A percentile compares a stretch with the other conserved stretches of the same genome.
Conservation (phyloP, 53 echinoderm and acorn worm species). For the Apostichopus leukothele region DNA sequence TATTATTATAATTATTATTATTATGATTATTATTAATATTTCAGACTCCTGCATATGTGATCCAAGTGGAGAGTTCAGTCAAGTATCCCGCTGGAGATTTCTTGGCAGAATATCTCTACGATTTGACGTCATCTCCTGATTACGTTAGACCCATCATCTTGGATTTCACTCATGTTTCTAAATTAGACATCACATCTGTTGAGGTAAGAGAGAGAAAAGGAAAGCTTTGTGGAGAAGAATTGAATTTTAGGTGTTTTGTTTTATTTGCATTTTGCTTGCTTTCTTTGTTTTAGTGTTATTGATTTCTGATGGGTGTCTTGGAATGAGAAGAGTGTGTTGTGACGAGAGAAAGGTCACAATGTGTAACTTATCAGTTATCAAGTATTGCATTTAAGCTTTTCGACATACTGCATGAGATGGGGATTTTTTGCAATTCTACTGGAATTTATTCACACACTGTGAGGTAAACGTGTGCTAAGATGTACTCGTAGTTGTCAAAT, state of each 20-base stretch:
- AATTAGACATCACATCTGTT: slow-evolving; percentile 60
- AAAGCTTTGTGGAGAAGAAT: background rate
- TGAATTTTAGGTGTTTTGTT: no score
- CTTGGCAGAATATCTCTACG: slow-evolving; percentile 55
- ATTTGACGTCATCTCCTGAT: slow-evolving; percentile 42
- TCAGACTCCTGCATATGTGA: slow-evolving; percentile 55
- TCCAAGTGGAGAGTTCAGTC: slow-evolving; percentile 61
- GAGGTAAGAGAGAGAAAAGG: slow-evolving; percentile 53
- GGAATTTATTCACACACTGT: no score
- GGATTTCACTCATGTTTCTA: slow-evolving; percentile 65
- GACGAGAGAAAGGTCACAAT: no score
- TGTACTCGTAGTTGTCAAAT: no score
- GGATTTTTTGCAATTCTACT: no score
- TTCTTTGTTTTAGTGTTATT: background rate
- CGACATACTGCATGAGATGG: no score
- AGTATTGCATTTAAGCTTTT: no score
- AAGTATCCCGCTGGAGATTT: slow-evolving; percentile 68
- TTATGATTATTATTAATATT: background rate
- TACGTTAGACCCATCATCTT: slow-evolving; percentile 57
- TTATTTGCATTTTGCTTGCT: background rate
- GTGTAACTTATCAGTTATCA: no score
- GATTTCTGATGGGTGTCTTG: background rate
- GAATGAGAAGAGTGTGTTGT: no score
- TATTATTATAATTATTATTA: no score
- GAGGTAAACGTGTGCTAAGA: no score